phyloP scores from a whole-genome alignment of 2,113 vertebrate genomes.

The Bubo scandiacus region DNA sequence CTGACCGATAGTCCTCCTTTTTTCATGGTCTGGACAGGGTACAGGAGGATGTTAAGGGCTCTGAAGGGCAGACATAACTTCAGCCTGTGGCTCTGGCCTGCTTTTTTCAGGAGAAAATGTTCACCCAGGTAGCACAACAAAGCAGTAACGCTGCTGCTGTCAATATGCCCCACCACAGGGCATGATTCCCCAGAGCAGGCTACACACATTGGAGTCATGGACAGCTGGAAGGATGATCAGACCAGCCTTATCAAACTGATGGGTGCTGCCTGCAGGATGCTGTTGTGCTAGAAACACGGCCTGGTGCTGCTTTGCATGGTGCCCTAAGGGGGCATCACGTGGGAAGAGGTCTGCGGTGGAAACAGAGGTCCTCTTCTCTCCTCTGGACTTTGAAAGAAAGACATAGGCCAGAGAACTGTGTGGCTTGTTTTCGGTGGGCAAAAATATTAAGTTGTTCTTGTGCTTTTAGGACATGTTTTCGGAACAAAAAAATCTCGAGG shows the following conservation, averaged over 20 bases:
- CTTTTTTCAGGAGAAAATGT: background rate
- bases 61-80: background rate
- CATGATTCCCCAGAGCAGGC: background rate
- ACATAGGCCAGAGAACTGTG: background rate
- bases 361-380: background rate
- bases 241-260: background rate
- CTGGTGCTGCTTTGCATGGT: background rate
- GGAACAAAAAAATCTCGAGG: background rate
- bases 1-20: background rate
- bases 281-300: fast-evolving
- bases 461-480: background rate
- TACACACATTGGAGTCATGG: fast-evolving
- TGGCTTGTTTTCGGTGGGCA: background rate
- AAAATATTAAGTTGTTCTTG: background rate
- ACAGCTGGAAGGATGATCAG: background rate
- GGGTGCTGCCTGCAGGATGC: background rate
- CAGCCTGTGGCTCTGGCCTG: background rate
- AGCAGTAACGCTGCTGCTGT: background rate
- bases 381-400: background rate
- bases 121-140: background rate
- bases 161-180: background rate
- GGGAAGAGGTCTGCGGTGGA: background rate
- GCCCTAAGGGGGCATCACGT: fast-evolving
- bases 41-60: background rate
- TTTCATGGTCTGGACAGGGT: background rate